Evolutionary conservation across 2,797 vertebrate genomes (phyloP).

Genomic region (Streptopelia turtur): DNA sequence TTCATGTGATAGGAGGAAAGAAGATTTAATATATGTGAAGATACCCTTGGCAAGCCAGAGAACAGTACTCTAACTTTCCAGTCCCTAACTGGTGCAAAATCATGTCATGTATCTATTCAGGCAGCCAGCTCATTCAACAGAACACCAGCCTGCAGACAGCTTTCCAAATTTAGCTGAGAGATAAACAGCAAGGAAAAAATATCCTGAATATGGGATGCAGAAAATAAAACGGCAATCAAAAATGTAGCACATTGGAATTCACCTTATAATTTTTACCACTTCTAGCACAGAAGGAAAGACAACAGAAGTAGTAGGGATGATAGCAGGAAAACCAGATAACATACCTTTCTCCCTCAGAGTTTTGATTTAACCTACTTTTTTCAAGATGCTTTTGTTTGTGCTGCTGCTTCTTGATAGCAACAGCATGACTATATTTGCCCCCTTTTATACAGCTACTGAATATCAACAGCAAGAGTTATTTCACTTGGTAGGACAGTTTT

Average conservation of each 20-base stretch:
- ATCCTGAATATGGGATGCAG: background rate
- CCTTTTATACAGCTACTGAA: background rate
- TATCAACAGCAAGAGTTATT: background rate
- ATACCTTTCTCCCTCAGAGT: rapidly evolving
- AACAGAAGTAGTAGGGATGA: background rate
- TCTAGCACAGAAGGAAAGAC: background rate
- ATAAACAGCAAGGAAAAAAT: conserved; percentile 48
- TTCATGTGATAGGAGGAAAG: background rate
- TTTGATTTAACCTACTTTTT: conserved; percentile 11
- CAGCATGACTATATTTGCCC: background rate
- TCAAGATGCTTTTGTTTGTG: background rate
- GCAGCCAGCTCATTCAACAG: conserved; percentile 25
- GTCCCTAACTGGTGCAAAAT: conserved; percentile 17
- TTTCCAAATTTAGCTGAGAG: conserved; percentile 62
- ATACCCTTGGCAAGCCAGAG: background rate
- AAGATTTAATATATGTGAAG: background rate
- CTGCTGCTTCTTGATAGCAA: background rate
- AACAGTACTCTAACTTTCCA: background rate
- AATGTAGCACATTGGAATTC: background rate
- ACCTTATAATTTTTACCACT: background rate
- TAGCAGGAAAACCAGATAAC: background rate
- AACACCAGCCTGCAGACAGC: conserved; percentile 34
- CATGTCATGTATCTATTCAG: background rate
- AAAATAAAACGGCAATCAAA: conserved; percentile 28
- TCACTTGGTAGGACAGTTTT: background rate